These are phyloP conservation scores for Perca flavescens DNA, from an alignment of 2,113 vertebrate species.

Conservation along the genomic window DNA sequence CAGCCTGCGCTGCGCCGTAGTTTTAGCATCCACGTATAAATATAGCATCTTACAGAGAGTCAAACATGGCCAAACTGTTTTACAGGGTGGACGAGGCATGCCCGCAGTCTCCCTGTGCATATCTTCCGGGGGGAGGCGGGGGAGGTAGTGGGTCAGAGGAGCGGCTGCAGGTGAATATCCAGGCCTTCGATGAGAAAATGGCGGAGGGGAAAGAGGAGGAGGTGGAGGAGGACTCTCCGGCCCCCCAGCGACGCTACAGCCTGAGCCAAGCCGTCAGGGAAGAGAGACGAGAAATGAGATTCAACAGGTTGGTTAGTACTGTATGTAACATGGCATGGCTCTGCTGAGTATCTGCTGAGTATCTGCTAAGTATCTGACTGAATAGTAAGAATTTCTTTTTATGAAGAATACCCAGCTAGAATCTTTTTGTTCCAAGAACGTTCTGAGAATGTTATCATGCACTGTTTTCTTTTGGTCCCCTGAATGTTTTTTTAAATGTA, in stretches of 20 bases:
- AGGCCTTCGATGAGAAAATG: constrained; percentile 88
- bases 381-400: background rate
- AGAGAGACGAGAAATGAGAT: constrained; percentile 88
- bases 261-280: constrained; percentile 87
- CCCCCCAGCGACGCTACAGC: constrained; percentile 86
- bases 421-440: too few relatives aligned
- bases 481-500: too few relatives aligned
- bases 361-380: background rate
- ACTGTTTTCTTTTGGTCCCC: too few relatives aligned
- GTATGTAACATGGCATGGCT: background rate
- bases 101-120: constrained; percentile 36
- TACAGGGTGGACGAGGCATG: constrained; percentile 57
- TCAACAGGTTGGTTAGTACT: constrained; percentile 87
- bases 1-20: constrained; percentile 5
- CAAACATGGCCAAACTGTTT: constrained; percentile 42
- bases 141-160: constrained; percentile 73
- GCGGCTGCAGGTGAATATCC: constrained; percentile 88
- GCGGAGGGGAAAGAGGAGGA: constrained; percentile 75
- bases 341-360: background rate
- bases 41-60: constrained; percentile 22
- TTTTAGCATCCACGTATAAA: constrained; percentile 32
- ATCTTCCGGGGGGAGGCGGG: constrained; percentile 75
- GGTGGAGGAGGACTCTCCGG: constrained; percentile 70
- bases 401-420: background rate
- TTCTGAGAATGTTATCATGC: too few relatives aligned